A percentile compares a stretch with the other conserved stretches of the same genome.
Evolutionary conservation across 2,113 vertebrate species (phyloP).

Genomic region (Etheostoma spectabile): DNA sequence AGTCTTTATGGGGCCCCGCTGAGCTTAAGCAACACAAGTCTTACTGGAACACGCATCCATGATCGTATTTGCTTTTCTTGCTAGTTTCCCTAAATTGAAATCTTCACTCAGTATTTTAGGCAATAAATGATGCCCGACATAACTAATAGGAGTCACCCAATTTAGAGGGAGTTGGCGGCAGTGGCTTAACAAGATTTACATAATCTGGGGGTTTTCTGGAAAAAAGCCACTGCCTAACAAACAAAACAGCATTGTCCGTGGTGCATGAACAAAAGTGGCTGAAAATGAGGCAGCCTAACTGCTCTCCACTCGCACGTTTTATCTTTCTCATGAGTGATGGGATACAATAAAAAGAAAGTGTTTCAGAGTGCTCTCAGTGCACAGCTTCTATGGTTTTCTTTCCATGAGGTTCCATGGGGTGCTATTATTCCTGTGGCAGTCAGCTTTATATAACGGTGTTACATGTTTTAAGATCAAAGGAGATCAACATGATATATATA

Average conservation of each 20-base stretch:
- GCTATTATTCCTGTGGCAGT: neutral
- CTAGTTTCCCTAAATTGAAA: slow-evolving; percentile 41
- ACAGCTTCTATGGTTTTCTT: neutral
- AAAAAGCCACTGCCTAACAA: slow-evolving; percentile 38
- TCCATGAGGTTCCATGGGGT: neutral
- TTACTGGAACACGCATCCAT: neutral
- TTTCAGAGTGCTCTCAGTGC: neutral
- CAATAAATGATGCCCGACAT: slow-evolving; percentile 64
- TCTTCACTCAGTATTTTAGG: slow-evolving; percentile 45
- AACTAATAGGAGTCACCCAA: slow-evolving; percentile 52
- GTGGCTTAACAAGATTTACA: slow-evolving; percentile 60
- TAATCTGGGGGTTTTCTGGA: slow-evolving; percentile 41
- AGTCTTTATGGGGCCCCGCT: neutral
- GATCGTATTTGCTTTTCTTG: slow-evolving; percentile 13
- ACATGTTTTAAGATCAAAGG: slow-evolving; percentile 1
- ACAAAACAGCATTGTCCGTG: slow-evolving; percentile 19
- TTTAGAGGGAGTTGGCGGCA: slow-evolving; percentile 24
- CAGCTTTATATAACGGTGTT: neutral
- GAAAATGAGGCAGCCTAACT: slow-evolving; percentile 18
- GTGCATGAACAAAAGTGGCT: slow-evolving; percentile 23
- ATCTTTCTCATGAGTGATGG: slow-evolving; percentile 18
- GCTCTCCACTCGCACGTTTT: slow-evolving; percentile 12
- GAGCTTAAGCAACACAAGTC: neutral
- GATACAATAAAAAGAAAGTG: slow-evolving; percentile 4
- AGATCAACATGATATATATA: neutral